Percentiles rank a stretch among this genome's conserved stretches.
Evolutionary conservation across 2,797 vertebrate genomes (phyloP).

Genomic region (Pelodytes ibericus): DNA sequence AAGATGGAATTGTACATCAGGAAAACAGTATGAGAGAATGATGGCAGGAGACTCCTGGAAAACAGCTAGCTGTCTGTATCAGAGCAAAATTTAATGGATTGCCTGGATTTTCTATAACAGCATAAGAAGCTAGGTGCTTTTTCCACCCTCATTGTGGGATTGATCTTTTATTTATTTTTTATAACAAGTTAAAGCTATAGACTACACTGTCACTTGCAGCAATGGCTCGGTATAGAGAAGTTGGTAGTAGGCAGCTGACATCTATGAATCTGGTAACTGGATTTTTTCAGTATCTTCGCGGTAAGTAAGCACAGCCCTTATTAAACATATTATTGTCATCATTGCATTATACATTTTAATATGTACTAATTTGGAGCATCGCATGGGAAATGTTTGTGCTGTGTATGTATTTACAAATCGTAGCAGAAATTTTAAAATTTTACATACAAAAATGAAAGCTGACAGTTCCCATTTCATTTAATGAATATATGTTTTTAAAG

Average conservation of each 20-base stretch:
- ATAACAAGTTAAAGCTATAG: constrained; percentile 14
- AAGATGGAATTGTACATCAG: constrained; percentile 72
- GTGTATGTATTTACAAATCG: neutral
- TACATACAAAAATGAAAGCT: too few species aligned
- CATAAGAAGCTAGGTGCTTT: neutral
- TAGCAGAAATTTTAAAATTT: too few species aligned
- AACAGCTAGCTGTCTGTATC: constrained; percentile 57
- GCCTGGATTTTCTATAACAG: neutral
- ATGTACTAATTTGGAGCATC: neutral
- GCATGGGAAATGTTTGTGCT: neutral
- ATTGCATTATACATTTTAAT: neutral
- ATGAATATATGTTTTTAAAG: too few species aligned
- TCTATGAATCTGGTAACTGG: constrained; percentile 81
- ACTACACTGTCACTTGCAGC: constrained; percentile 18
- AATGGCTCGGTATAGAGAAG: constrained; percentile 80
- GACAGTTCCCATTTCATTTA: too few species aligned
- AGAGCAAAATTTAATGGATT: constrained; percentile 34
- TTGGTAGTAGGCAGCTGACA: constrained; percentile 74
- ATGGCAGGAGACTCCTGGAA: constrained; percentile 60
- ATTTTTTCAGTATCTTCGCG: constrained; percentile 81
- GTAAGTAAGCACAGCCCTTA: constrained; percentile 72
- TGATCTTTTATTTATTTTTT: neutral
- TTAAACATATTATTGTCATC: neutral
- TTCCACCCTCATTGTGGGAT: neutral
- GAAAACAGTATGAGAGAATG: constrained; percentile 69